These are phyloP conservation scores for Macroteleia sp. DNA, from an alignment of 2,888 invertebrate species.

Conservation along the genomic window DNA sequence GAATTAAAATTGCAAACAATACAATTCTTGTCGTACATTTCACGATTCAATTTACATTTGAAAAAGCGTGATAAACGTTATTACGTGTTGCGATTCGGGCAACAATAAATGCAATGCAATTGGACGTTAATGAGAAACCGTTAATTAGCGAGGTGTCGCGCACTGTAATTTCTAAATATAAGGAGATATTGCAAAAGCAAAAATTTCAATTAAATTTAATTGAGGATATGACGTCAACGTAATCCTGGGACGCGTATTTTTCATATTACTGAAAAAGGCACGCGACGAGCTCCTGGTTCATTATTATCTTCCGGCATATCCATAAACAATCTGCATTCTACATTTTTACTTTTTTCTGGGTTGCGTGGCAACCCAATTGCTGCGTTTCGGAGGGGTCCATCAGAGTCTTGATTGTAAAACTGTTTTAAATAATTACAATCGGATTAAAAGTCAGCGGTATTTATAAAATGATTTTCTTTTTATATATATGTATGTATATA, in stretches of 20 bases:
- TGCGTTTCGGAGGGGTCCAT: no score
- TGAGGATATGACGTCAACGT: constrained; percentile 41
- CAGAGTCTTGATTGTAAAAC: no score
- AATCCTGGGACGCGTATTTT: constrained; percentile 17
- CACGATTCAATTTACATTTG: no score
- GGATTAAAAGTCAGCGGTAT: no score
- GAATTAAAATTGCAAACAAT: no score
- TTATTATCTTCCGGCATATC: constrained; percentile 39
- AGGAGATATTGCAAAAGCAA: constrained; percentile 32
- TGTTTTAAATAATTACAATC: no score
- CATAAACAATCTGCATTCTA: constrained; percentile 30
- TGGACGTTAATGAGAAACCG: constrained; percentile 23
- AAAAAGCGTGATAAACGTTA: no score
- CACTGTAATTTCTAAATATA: constrained; percentile 20
- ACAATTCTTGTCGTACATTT: no score
- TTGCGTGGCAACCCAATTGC: constrained; percentile 1
- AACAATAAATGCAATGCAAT: constrained; percentile 3
- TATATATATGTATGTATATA: no score
- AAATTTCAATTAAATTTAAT: constrained; percentile 60
- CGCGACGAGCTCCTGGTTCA: constrained; percentile 36
- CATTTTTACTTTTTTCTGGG: not conserved
- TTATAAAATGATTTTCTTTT: no score
- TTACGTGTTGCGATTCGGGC: not conserved
- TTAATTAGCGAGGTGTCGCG: constrained; percentile 41
- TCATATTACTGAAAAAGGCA: constrained; percentile 43